Evolutionary conservation across 2,113 vertebrate species (phyloP).

Genomic region (Hylia prasina): DNA sequence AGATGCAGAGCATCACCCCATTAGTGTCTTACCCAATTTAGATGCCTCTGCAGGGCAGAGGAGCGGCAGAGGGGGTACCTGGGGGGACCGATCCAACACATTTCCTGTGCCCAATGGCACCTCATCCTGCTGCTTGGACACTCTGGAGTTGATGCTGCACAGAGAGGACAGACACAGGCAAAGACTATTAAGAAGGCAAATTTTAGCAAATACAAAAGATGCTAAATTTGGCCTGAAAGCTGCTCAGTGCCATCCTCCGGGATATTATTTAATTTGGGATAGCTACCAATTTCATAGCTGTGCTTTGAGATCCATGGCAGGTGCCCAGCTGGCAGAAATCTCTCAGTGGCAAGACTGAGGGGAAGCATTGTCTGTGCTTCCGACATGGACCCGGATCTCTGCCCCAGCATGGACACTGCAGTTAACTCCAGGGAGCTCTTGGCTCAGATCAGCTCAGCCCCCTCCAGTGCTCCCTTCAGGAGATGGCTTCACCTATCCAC

Average conservation of each 20-base stretch:
- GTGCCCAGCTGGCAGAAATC: not conserved
- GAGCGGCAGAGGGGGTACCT: not conserved
- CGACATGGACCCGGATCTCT: accelerated
- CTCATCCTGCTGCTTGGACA: not conserved
- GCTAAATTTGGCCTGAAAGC: not conserved
- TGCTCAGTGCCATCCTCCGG: not conserved
- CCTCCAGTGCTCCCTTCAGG: not conserved
- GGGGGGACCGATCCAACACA: not conserved
- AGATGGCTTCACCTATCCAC: not conserved
- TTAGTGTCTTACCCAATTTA: accelerated
- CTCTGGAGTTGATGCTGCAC: not conserved
- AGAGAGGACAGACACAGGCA: not conserved
- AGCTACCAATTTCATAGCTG: not conserved
- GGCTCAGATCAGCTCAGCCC: not conserved
- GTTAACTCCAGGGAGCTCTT: not conserved
- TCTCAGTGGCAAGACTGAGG: not conserved
- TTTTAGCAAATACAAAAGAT: not conserved
- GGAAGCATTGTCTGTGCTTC: not conserved
- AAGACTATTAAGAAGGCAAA: not conserved
- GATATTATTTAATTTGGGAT: not conserved
- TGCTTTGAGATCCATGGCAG: not conserved
- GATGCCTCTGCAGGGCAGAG: not conserved
- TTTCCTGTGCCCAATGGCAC: not conserved
- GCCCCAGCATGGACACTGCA: not conserved
- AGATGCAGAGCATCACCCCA: not conserved